Evolutionary conservation across 2,113 vertebrate species (phyloP).

Genomic region (Uria lomvia): DNA sequence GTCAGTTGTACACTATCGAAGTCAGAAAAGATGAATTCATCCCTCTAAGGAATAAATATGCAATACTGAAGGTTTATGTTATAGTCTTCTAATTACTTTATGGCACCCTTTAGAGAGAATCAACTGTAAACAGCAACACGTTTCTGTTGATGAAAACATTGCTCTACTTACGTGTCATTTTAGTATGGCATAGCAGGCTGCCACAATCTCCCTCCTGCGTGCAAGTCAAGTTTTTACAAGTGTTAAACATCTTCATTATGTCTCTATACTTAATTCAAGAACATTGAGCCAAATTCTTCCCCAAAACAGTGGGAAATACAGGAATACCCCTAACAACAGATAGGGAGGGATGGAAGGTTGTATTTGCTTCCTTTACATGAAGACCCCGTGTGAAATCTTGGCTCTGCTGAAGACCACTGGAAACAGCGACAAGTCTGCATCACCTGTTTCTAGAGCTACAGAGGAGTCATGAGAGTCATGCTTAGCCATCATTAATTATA

Average conservation of each 20-base stretch:
- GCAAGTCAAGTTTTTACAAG: not conserved
- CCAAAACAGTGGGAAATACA: not conserved
- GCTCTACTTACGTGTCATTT: not conserved
- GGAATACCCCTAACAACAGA: not conserved
- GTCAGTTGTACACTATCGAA: not conserved
- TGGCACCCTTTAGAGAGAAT: slow-evolving; percentile 1
- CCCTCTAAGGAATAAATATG: slow-evolving; percentile 9
- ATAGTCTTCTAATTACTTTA: slow-evolving; percentile 36
- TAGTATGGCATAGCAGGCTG: not conserved
- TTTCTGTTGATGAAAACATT: slow-evolving; percentile 13
- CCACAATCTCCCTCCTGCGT: not conserved
- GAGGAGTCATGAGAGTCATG: not conserved
- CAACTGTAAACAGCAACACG: not conserved
- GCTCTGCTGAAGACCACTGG: not conserved
- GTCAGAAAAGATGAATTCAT: slow-evolving; percentile 14
- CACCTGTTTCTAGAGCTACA: not conserved
- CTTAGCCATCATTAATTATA: not conserved
- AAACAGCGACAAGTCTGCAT: not conserved
- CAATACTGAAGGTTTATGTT: slow-evolving; percentile 5
- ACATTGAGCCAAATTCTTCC: not conserved
- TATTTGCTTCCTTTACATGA: not conserved
- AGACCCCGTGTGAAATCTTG: not conserved
- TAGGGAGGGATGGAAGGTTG: not conserved
- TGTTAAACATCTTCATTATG: not conserved
- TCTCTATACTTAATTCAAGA: not conserved